phyloP scores from a whole-genome alignment of 2,113 vertebrate species.

The Butorides virescens region DNA sequence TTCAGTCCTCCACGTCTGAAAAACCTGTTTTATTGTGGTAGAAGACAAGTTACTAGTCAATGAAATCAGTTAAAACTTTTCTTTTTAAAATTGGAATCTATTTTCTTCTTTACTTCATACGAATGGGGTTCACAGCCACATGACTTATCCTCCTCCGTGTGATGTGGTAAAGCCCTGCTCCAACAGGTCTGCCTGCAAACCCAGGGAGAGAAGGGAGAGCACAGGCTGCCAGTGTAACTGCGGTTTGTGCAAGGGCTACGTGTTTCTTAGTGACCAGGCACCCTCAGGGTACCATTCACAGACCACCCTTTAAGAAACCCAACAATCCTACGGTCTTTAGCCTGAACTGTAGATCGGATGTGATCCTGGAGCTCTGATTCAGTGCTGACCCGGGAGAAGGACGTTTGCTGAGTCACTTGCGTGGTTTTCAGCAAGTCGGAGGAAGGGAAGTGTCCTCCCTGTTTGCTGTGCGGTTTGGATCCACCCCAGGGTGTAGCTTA shows the following conservation, averaged over 20 bases:
- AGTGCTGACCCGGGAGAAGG: neutral
- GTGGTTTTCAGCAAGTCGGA: neutral
- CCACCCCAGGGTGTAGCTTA: neutral
- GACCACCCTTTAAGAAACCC: neutral
- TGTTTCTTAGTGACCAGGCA: neutral
- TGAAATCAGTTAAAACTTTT: neutral
- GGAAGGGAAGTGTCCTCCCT: neutral
- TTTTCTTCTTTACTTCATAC: neutral
- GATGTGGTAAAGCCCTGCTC: neutral
- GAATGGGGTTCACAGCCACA: neutral
- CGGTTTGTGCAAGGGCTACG: rapidly evolving
- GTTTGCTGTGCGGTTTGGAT: neutral
- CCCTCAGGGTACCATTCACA: neutral
- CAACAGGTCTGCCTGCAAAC: neutral
- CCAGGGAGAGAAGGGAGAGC: neutral
- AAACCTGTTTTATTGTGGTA: neutral
- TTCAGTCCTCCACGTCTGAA: neutral
- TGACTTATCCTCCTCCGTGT: neutral
- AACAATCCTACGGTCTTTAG: neutral
- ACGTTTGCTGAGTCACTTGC: neutral
- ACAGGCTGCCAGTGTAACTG: rapidly evolving
- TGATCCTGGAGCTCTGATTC: neutral
- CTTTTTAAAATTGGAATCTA: neutral
- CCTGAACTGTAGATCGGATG: neutral
- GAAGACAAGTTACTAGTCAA: neutral